Evolutionary conservation across 2,797 vertebrate genomes (phyloP), one percentile per base, ranked within the genome.

Genomic region (Ispidina picta): DNA sequence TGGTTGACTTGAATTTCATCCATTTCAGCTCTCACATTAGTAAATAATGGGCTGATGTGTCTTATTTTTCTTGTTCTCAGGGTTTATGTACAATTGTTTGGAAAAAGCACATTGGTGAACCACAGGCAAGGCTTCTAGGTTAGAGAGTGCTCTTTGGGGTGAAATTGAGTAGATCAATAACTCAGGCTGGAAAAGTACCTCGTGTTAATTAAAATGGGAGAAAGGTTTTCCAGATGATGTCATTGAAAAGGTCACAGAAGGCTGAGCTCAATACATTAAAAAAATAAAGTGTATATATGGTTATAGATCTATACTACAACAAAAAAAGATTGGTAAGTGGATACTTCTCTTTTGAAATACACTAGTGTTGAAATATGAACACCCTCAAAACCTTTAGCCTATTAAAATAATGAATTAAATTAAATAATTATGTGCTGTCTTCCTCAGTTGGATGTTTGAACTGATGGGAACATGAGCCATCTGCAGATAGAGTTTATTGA

Each of bases 191-290:
- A 72, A 55, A 76, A 89, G 54, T 56, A 59, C n/a, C 41, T 55
- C 22, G 68, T 43, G 54, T 84, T 94, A 88, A 94, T 94, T 82
- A 92, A 89, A 88, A 88, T 20, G 16, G 46, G 68, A 85, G 73
- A 89, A 56, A 66, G 77, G 59, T 58, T 93, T 95, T 93, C 83
- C 66, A 79, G 84, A 87, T 83, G 49, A 93, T 64, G 79, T 92
- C 1, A 2, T n/a, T 88, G 49, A 68, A 95, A 92, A 94, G 76
- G 78, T 92, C 77, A 74, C 41, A 81, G 82, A 84, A 92, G 86
- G 66, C 65, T 3, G 0, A 89, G 29, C 78, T 89, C 70, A 52
- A 35, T 76, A 88, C 75, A 95, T 82, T 33, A 59, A n/a, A 52
- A 37, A 8, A n/a, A 46, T 41, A 3, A 37, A 5, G 12, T 15